Evolutionary conservation across 2,888 invertebrate species (phyloP).

Genomic region (Eupelmus urozonus): DNA sequence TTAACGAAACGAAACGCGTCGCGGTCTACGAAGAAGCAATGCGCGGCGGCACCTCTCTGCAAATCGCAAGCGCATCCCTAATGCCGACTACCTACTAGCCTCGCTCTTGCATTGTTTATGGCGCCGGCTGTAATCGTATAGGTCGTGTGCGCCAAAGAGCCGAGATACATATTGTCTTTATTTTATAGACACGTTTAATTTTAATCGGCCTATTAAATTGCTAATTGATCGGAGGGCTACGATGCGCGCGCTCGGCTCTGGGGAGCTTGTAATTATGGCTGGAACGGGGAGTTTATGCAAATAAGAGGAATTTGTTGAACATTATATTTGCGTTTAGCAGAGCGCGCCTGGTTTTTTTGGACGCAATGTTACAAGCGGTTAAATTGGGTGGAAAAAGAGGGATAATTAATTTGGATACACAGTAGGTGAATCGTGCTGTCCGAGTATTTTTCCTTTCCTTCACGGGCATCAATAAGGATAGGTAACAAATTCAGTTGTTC

Average conservation of each 20-base stretch:
- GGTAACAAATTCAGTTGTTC: background rate
- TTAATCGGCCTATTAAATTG: constrained; percentile 60
- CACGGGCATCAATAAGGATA: background rate
- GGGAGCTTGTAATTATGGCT: constrained; percentile 44
- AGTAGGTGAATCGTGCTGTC: background rate
- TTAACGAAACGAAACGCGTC: constrained; percentile 70
- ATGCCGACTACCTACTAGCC: background rate
- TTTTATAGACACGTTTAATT: constrained; percentile 55
- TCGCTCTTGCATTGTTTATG: constrained; percentile 45
- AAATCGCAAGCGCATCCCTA: constrained; percentile 5
- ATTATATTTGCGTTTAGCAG: constrained; percentile 24
- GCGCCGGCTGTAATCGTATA: background rate
- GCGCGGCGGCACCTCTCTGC: background rate
- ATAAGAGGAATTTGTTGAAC: constrained; percentile 40
- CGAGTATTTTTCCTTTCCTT: too few relatives aligned
- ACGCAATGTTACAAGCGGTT: too few relatives aligned
- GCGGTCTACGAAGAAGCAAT: constrained; percentile 7
- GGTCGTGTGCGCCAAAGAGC: background rate
- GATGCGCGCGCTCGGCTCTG: background rate
- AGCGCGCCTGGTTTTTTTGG: background rate
- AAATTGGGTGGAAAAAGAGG: background rate
- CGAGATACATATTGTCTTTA: constrained; percentile 51
- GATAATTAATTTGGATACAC: background rate
- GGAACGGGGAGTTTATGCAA: constrained; percentile 23
- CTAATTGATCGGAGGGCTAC: constrained; percentile 55